phyloP scores from a whole-genome alignment of 1,140 invertebrate genomes.

The Nebria ingens region DNA sequence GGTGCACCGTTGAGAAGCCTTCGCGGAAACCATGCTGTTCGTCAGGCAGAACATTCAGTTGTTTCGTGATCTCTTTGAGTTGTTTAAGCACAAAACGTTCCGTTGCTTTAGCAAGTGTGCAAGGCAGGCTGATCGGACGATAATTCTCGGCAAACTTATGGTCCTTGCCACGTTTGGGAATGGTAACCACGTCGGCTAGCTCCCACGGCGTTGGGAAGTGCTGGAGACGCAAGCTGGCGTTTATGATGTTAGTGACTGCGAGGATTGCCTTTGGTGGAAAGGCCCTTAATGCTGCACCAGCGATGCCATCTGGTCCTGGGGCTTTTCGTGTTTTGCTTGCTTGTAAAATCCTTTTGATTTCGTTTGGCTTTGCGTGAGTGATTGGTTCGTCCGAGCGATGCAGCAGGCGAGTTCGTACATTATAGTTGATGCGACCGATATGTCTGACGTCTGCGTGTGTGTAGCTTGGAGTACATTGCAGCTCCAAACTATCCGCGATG shows the following conservation, averaged over 20 bases:
- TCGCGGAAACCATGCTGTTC: constrained; percentile 33
- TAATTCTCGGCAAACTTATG: constrained; percentile 18
- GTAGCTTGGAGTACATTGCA: background rate
- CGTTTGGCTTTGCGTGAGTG: background rate
- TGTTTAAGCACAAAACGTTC: constrained; percentile 24
- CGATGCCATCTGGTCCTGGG: background rate
- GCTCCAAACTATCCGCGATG: background rate
- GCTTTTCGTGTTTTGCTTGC: background rate
- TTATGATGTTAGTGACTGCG: constrained; percentile 17
- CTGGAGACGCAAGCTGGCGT: constrained; percentile 20
- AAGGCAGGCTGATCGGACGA: constrained; percentile 29
- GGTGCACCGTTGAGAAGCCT: constrained; percentile 18
- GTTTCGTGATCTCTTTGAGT: constrained; percentile 15
- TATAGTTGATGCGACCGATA: background rate
- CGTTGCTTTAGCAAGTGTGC: constrained; percentile 24
- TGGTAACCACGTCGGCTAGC: constrained; percentile 27
- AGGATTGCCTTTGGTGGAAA: background rate
- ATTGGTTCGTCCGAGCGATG: background rate
- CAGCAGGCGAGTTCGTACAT: background rate
- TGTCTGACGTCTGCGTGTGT: background rate
- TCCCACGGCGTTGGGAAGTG: constrained; percentile 31
- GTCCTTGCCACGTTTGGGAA: constrained; percentile 33
- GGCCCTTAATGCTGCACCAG: background rate
- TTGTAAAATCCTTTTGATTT: background rate
- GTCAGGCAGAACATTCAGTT: constrained; percentile 19